These are phyloP conservation scores for Diprion similis DNA, from an alignment of 1,140 invertebrate species.

Conservation along the genomic window DNA sequence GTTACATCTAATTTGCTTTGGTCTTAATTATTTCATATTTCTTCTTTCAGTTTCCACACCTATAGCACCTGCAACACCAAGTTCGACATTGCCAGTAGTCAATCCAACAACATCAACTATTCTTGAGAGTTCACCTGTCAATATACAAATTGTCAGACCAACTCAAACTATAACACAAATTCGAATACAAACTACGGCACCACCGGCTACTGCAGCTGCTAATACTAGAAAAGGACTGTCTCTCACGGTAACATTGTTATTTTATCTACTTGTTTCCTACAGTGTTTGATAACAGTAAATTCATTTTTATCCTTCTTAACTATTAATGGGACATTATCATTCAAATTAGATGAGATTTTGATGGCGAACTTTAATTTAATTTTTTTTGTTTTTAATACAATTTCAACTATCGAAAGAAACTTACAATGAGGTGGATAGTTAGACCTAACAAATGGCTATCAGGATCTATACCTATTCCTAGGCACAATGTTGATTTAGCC, in stretches of 20 bases:
- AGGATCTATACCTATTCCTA: too few relatives aligned
- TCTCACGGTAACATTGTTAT: conserved; percentile 71
- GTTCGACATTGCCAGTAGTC: conserved; percentile 48
- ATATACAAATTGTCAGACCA: conserved; percentile 57
- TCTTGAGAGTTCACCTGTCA: conserved; percentile 47
- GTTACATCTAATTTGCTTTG: background rate
- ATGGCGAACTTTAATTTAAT: background rate
- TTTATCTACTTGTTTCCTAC: background rate
- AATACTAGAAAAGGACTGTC: conserved; percentile 75
- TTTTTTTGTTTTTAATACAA: background rate
- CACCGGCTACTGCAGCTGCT: conserved; percentile 61
- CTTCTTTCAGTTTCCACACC: conserved; percentile 47
- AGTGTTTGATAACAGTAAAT: conserved; percentile 8
- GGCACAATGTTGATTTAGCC: too few relatives aligned
- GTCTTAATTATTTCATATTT: conserved; percentile 16
- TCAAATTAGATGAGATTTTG: background rate
- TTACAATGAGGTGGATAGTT: too few relatives aligned
- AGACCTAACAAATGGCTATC: too few relatives aligned
- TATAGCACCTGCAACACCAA: conserved; percentile 44
- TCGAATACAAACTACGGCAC: conserved; percentile 61
- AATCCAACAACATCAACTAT: conserved; percentile 46
- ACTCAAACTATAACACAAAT: conserved; percentile 65
- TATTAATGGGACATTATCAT: conserved; percentile 16
- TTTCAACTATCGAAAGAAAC: background rate
- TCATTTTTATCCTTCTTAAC: conserved; percentile 15